These are phyloP conservation scores for Nemoura dubitans DNA, from an alignment of 2,888 invertebrate genomes.

Conservation along the genomic window DNA sequence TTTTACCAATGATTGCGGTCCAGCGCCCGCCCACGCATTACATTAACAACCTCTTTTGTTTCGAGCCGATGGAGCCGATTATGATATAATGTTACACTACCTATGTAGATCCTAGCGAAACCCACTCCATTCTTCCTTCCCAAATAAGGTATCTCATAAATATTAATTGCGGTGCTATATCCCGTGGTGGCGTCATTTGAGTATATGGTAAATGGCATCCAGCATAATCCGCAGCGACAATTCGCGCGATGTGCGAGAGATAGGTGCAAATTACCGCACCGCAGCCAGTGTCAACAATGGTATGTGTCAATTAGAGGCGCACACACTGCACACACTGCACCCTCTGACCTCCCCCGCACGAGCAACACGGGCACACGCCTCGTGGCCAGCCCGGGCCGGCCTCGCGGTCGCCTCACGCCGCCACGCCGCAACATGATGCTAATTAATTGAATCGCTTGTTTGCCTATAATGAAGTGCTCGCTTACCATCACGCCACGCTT, in stretches of 20 bases:
- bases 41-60: not conserved
- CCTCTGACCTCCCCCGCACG: not conserved
- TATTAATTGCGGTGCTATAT: not conserved
- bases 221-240: not conserved
- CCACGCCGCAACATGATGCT: too few species aligned
- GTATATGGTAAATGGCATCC: not conserved
- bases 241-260: not conserved
- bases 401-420: too few species aligned
- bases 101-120: conserved; percentile 7
- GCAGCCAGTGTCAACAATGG: not conserved
- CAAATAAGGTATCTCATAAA: conserved; percentile 1
- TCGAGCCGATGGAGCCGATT: conserved; percentile 1
- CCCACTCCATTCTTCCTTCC: not conserved
- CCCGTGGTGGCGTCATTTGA: not conserved
- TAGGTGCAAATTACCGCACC: not conserved
- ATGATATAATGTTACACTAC: conserved; percentile 4
- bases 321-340: conserved; percentile 7
- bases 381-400: not conserved
- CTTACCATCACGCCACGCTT: not conserved
- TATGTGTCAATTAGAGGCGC: not conserved
- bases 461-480: not conserved
- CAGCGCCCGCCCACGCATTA: not conserved
- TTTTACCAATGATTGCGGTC: not conserved
- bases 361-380: not conserved
- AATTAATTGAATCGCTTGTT: conserved; percentile 2